Evolutionary conservation across 2,113 vertebrate genomes (phyloP), one percentile per base, ranked within the genome.

Genomic region (Antechinus flavipes): DNA sequence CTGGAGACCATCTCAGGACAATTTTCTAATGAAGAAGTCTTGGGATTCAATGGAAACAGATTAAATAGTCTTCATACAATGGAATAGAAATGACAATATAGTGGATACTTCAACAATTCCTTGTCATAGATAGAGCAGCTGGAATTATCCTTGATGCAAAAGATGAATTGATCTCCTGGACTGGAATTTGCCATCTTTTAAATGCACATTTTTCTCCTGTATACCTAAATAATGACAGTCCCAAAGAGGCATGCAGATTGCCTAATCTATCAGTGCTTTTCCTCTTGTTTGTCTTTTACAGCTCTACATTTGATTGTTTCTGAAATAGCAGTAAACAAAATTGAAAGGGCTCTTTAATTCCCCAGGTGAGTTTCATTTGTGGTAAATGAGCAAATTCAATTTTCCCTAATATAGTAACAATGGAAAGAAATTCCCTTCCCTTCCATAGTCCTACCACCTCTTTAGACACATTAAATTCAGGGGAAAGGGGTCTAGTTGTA

Each of bases 361-460:
- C 91, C 93, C 91, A 94, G 93, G 92, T 35, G 97, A 98, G 96
- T 91, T 97, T 92, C 91, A 93, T 95, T 97, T 97, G 94, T 95
- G 97, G 97, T 0, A 97, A 95, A 98, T 94, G 95, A 97, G 97
- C 93, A 97, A 98, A 98, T 95, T 95, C 96, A 95, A 95, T 96
- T 98, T 97, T 94, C 52, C 92, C 93, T 94, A 35, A 95, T 96
- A 95, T 11, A 95, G 91, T 53, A 97, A 94, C 93, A 94, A 96
- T 52, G 52, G 92, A 92, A 96, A 98, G 92, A 98, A 90, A 94
- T 19, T 89, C 55, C 91, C 54, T 25, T 50, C 49, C 47, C 49
- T 49, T 84, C 47, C 46, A 90, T 25, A 84, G 3, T 22, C n/a
- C 68, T 84, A 19, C 16, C 50, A 95, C 47, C 24, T 0, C 91